Evolutionary conservation across 2,113 vertebrate species (phyloP), one percentile per base, ranked within the genome.

Genomic region (Chamaetylas fuelleborni): DNA sequence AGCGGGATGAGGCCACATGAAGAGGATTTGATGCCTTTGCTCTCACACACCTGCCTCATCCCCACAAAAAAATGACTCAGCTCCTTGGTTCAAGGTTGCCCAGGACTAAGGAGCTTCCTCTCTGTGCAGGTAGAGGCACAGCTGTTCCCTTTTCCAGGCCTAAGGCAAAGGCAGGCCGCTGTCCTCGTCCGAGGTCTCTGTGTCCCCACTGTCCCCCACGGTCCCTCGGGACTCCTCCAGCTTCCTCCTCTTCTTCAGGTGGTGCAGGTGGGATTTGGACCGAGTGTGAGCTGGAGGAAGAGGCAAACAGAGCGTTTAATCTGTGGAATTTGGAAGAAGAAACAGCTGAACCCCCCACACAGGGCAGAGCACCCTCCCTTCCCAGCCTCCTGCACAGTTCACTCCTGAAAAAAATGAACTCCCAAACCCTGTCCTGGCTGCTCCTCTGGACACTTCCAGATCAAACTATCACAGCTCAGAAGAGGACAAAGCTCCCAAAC

Each of bases 231-330:
- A 66, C 0, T 64, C 90, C 31, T 98, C 97, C n/a, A 92, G 84
- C 96, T 96, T 99, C 93, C 95, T 98, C 89, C 96, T 99, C 96
- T 99, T 99, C 98, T 97, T 99, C 88, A 98, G 90, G 14, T 98
- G 98, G 95, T 98, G 91, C 96, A 98, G 97, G 95, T 99, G 99
- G 92, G 98, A 98, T 95, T 99, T 99, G 86, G 99, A 99, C 36
- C 98, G 98, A 16, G 98, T 97, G 97, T 99, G 99, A 95, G 99
- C 99, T 99, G 87, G 16, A 86, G 80, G 43, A 40, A 94, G 96
- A 77, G 83, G 80, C 50, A 93, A 87, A 53, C 29, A 62, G 91
- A 93, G 54, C 0, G 1, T 51, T 90, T 29, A 19, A 31, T 31
- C 66, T 18, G 79, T 62, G 84, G 71, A 50, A 62, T 73, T 11